Base-by-base conservation (phyloP, 2,888 invertebrate species). In the Drosophila pegasa region DNA sequence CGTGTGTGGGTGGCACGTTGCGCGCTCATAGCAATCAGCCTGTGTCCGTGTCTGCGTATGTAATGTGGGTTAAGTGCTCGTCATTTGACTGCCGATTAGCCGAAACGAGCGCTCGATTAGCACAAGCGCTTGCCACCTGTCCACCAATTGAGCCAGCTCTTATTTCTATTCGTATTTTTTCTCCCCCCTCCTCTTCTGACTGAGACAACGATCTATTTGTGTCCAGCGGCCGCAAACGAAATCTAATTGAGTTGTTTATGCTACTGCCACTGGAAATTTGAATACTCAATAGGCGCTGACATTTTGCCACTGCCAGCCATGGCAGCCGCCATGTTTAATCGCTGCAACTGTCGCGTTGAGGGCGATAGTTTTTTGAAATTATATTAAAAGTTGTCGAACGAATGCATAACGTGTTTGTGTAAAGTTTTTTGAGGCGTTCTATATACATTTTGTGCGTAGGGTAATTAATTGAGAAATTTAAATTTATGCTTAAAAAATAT, bases 161-260 rank as follows among this genome's bases (percentile, higher is more conserved):
- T 37, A 25, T 37, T 37, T 31, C 20, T 31, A 29, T 18, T 48
- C 2, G 14, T 43, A n/a, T 8, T 18, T 18, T 51, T 35, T 22
- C 9, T 3, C 5, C 1, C 9, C 22, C 1, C 2, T 9, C 1
- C 9, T 35, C 1, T 20, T 35, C 56, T 18, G 50, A n/a, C 9
- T 18, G 37, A 25, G 37, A 52, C 31, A 37, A 40, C 45, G 55
- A 37, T 56, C 40, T 60, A 37, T 25, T 40, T 31, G 45, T 37
- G 41, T 40, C 27, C 18, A n/a, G 22, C 48, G n/a, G 2, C 47
- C 16, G 37, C 65, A 50, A 45, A 45, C 65, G 29, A 20, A 52
- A 51, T 50, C 51, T 69, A 86, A 82, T 80, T 82, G 69, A 82
- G 45, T 75, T 75, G 74, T 71, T 76, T 68, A 71, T 72, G 70